A percentile compares a stretch with the other conserved stretches of the same genome.
phyloP scores from a whole-genome alignment of 2,797 vertebrate genomes.

The Muscicapa comitata region DNA sequence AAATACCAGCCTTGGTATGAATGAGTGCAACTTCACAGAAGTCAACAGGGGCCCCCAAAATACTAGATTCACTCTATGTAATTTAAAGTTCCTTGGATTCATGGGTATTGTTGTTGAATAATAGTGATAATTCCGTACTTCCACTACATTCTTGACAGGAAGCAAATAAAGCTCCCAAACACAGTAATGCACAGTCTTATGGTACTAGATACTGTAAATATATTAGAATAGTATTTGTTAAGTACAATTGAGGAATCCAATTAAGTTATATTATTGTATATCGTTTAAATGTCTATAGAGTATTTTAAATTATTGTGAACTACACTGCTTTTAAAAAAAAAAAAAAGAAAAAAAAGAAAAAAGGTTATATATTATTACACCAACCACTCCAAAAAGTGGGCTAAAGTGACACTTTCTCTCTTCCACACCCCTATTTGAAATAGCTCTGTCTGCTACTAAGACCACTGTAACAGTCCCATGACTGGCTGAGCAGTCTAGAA shows the following conservation, averaged over 20 bases:
- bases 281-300: constrained; percentile 75
- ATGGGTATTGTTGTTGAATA: not conserved
- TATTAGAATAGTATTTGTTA: constrained; percentile 65
- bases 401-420: constrained; percentile 39
- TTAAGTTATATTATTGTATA: constrained; percentile 82
- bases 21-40: not conserved
- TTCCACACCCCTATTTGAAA: not conserved
- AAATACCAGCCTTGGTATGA: not conserved
- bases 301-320: constrained; percentile 81
- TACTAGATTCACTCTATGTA: not conserved
- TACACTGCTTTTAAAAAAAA: constrained; percentile 66
- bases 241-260: constrained; percentile 65
- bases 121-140: constrained; percentile 45
- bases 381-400: constrained; percentile 47
- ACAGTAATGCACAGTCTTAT: constrained; percentile 50
- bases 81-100: not conserved
- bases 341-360: not conserved
- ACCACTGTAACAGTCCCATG: not conserved
- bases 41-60: not conserved
- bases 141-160: constrained; percentile 47
- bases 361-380: constrained; percentile 44
- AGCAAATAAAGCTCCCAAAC: constrained; percentile 53
- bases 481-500: not conserved
- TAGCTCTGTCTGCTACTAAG: not conserved
- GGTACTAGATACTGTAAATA: constrained; percentile 69